phyloP scores from a whole-genome alignment of 2,113 vertebrate species.

The Centrocercus urophasianus region DNA sequence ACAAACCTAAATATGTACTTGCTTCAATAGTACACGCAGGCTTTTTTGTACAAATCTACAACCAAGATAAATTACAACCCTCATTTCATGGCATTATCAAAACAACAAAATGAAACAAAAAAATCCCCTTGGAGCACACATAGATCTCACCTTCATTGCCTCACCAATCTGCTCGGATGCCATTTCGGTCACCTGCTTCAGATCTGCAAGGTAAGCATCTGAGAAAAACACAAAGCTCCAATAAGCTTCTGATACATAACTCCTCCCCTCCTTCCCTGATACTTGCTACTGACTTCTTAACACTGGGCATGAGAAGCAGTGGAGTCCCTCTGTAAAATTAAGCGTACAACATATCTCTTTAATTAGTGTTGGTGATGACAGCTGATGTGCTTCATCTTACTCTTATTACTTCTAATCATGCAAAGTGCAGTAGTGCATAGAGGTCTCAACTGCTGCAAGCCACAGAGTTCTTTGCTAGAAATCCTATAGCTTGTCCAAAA shows the following conservation, averaged over 20 bases:
- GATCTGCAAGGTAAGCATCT: slow-evolving; percentile 73
- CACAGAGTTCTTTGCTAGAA: neutral
- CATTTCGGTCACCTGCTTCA: slow-evolving; percentile 78
- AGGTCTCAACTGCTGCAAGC: neutral
- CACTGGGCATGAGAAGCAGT: neutral
- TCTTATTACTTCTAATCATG: neutral
- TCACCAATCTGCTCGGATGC: slow-evolving; percentile 78
- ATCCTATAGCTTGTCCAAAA: neutral
- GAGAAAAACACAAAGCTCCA: slow-evolving; percentile 18
- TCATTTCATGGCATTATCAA: neutral
- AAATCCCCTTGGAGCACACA: neutral
- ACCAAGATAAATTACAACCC: neutral
- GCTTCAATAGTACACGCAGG: neutral
- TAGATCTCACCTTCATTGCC: slow-evolving; percentile 85
- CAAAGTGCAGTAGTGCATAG: neutral
- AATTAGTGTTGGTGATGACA: neutral
- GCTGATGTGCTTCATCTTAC: neutral
- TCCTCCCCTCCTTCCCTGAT: neutral
- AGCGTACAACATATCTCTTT: neutral
- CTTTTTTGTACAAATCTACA: neutral
- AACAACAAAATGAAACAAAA: neutral
- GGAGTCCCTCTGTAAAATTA: neutral
- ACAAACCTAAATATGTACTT: neutral
- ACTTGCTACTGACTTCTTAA: neutral
- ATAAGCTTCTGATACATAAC: neutral